Evolutionary conservation across 2,888 invertebrate genomes (phyloP), one percentile per base, ranked within the genome.

Genomic region (Ptychoptera contaminata): DNA sequence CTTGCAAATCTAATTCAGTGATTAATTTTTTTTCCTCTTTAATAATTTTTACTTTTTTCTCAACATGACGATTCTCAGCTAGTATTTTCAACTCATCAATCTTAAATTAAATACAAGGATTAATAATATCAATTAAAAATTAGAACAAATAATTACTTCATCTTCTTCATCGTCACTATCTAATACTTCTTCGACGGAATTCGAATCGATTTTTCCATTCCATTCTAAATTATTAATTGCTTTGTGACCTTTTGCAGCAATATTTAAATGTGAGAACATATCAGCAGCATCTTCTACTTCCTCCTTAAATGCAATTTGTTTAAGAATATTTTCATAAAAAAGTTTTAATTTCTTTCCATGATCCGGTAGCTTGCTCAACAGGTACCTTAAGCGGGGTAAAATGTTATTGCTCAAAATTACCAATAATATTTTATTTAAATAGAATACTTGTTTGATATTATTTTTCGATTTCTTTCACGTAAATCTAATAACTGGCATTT

Each of bases 331-430:
- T 1, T 57, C 54, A 39, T 58, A 58, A 11, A 59, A 56, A 14
- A 57, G 56, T 41, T 56, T 55, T 11, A 65, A 56, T 2, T 61
- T 60, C 44, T 58, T 54, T 0, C 65, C 65, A 43, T 65, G 63
- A 42, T 65, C 65, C 1, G 65, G 63, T 43, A 65, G 47, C 16
- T 51, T 55, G 8, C 52, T 48, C 1, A 54, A 37, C 43, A 53
- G 55, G 1, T 51, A 51, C 49, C 63, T 64, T 42, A 43, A 32
- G 14, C 6, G 10, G 3, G 12, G 12, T 36, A 14, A 34, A n/a
- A 36, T 35, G 15, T 12, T 9, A 2, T 10, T 23, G n/a, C n/a
- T n/a, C n/a, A n/a, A n/a, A n/a, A n/a, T n/a, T n/a, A n/a, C n/a
- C n/a, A 10, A 32, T n/a, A 29, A n/a, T n/a, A n/a, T 5, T 23